phyloP scores from a whole-genome alignment of 2,888 invertebrate genomes.

The Thysanoteuthis rhombus region DNA sequence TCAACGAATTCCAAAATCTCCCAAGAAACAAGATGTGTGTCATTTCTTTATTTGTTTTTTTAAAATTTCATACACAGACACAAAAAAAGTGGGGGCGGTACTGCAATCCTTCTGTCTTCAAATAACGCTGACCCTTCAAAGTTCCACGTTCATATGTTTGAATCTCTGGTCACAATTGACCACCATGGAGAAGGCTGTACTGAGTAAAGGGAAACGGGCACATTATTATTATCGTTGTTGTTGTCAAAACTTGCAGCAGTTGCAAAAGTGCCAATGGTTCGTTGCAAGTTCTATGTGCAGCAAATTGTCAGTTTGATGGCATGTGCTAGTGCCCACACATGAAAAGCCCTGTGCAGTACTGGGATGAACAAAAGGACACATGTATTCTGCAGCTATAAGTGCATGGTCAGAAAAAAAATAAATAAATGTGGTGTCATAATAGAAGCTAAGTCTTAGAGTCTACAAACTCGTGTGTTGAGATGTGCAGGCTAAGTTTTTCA shows the following conservation, averaged over 20 bases:
- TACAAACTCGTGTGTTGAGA: too few species aligned
- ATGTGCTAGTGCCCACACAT: neutral
- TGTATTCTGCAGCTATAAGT: neutral
- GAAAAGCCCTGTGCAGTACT: neutral
- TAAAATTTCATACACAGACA: too few species aligned
- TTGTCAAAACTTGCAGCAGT: neutral
- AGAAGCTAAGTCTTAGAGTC: too few species aligned
- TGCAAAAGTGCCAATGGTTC: neutral
- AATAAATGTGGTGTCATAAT: neutral
- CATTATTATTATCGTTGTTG: neutral
- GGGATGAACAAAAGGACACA: neutral
- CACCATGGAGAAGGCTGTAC: neutral
- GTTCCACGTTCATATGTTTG: neutral
- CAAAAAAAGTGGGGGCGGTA: neutral
- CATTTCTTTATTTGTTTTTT: too few species aligned
- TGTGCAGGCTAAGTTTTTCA: too few species aligned
- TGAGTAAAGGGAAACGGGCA: neutral
- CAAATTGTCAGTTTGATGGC: neutral
- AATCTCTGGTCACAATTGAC: neutral
- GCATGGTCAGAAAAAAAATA: neutral
- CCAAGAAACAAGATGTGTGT: neutral
- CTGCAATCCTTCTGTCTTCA: neutral
- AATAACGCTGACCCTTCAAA: neutral
- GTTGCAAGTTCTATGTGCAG: neutral
- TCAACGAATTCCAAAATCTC: neutral